Base-by-base conservation (phyloP, 1,140 invertebrate genomes). In the Dinoponera quadriceps region DNA sequence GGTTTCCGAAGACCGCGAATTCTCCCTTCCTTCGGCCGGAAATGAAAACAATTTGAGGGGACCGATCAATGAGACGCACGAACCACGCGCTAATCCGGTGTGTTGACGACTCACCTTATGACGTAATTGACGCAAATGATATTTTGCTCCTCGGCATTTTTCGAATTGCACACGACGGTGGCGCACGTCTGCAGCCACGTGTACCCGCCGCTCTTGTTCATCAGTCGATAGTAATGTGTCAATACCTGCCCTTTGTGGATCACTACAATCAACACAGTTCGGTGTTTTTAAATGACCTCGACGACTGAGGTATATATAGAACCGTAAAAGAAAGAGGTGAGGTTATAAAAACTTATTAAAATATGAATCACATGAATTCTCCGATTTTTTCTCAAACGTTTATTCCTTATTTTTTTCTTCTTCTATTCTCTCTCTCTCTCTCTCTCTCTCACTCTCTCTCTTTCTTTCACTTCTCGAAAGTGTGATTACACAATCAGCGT, bases 61-160 rank as follows among this genome's bases (percentile, higher is more conserved):
- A n/a, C n/a, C n/a, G n/a, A n/a, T n/a, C n/a, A n/a, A n/a, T n/a
- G n/a, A n/a, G n/a, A n/a, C n/a, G n/a, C n/a, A n/a, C n/a, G n/a
- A n/a, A n/a, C n/a, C 16, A 49, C 11, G 62, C n/a, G n/a, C 4
- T 44, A 16, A 48, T 13, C 51, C 20, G 14, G 25, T n/a, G n/a
- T n/a, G n/a, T n/a, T n/a, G n/a, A n/a, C 1, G 20, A 71, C 22
- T 95, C 95, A 98, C 97, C 97, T 98, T 89, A 98, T 97, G 73
- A 99, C 98, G 93, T 99, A 99, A 95, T 99, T 99, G 82, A 99
- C 98, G 91, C 98, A 99, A 83, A 99, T 99, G 83, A 99, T 98
- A 93, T 98, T 99, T 93, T 99, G 98, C 92, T 99, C 98, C 82
- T 99, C 98, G 3, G 97, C 97, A 90, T 98, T 99, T 94, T 99